These are phyloP conservation scores for Limonius californicus DNA, from an alignment of 1,140 invertebrate genomes.

Conservation along the genomic window DNA sequence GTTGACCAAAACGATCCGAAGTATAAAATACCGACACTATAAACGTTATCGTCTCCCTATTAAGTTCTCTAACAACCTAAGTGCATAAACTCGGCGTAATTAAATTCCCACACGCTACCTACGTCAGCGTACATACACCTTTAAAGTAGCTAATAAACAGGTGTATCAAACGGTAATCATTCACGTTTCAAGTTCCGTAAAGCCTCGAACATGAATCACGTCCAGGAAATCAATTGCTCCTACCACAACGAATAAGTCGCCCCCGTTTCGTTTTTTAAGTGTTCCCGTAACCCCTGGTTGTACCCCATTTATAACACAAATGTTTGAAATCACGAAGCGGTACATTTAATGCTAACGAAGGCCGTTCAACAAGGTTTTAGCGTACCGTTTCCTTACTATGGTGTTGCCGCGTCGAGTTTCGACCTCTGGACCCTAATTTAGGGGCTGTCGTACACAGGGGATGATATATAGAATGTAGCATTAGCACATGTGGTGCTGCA, in stretches of 20 bases:
- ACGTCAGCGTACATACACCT: not conserved
- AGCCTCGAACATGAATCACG: not conserved
- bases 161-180: not conserved
- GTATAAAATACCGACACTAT: too few species aligned
- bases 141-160: conserved; percentile 8
- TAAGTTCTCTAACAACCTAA: not conserved
- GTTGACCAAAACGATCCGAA: too few species aligned
- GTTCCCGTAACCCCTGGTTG: not conserved
- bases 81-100: not conserved
- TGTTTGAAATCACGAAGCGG: not conserved
- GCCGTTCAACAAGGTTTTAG: too few species aligned
- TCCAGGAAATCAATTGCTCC: not conserved
- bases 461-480: conserved; percentile 9
- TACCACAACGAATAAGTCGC: not conserved
- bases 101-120: conserved; percentile 4
- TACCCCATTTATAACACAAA: not conserved
- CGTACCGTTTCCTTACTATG: not conserved
- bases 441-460: conserved; percentile 6
- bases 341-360: not conserved
- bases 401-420: too few species aligned
- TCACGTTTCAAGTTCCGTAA: not conserved
- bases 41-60: too few species aligned
- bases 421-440: conserved; percentile 6
- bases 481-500: conserved; percentile 1
- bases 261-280: not conserved